Evolutionary conservation across 2,797 vertebrate species (phyloP).

Genomic region (Pangasius larnaudii): DNA sequence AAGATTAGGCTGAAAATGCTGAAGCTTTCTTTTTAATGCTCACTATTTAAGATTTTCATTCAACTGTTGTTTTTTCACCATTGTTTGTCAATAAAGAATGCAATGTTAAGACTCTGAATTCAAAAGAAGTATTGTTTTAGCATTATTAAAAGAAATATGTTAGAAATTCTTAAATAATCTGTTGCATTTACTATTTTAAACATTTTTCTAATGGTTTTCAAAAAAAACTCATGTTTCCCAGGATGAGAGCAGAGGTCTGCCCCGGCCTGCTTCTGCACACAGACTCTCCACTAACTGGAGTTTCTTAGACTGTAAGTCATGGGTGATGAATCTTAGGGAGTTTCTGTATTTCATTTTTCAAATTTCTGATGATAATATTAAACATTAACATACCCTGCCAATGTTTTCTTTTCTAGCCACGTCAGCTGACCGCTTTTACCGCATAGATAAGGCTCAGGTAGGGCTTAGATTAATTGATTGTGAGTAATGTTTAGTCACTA

Average conservation of each 20-base stretch:
- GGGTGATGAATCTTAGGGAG: not conserved
- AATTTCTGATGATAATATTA: not conserved
- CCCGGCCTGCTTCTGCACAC: constrained; percentile 83
- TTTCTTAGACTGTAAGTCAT: constrained; percentile 95
- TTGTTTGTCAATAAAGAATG: not conserved
- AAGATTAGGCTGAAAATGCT: not conserved
- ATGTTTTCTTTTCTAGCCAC: constrained; percentile 80
- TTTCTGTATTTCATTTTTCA: not conserved
- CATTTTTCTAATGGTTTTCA: not conserved
- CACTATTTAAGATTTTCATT: not conserved
- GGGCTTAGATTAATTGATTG: constrained; percentile 35
- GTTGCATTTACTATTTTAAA: not conserved
- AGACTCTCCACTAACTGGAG: constrained; percentile 94
- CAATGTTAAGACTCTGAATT: not conserved
- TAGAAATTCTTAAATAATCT: not conserved
- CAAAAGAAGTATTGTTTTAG: not conserved
- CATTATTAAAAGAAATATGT: not conserved
- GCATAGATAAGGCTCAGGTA: constrained; percentile 99
- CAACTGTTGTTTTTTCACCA: not conserved
- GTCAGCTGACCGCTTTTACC: constrained; percentile 95
- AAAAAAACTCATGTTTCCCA: constrained; percentile 51
- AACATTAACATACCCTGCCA: not conserved
- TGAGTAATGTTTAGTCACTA: not conserved
- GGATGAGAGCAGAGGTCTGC: constrained; percentile 74
- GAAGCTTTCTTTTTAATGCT: not conserved